Evolutionary conservation across 2,113 vertebrate genomes (phyloP).

Genomic region (Ceyx melanurus): DNA sequence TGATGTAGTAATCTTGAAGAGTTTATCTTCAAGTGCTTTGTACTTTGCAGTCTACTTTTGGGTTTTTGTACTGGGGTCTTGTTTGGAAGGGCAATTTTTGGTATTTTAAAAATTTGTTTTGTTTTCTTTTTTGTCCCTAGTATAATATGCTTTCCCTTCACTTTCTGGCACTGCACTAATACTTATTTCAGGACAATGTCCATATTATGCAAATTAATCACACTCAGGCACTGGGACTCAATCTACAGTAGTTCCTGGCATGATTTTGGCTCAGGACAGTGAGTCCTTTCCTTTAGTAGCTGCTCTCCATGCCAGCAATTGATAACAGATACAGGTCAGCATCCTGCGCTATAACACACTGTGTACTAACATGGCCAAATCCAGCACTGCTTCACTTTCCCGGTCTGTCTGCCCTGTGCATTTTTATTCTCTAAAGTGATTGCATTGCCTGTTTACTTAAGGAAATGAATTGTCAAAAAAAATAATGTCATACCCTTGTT

Average conservation of each 20-base stretch:
- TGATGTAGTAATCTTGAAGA: background rate
- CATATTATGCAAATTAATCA: background rate
- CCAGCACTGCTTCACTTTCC: slow-evolving; percentile 18
- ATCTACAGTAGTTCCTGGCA: background rate
- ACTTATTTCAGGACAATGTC: background rate
- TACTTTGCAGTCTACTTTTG: background rate
- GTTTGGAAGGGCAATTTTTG: background rate
- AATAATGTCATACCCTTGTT: slow-evolving; percentile 21
- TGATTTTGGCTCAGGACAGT: background rate
- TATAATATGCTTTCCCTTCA: background rate
- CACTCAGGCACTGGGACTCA: background rate
- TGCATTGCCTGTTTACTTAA: background rate
- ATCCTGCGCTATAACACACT: background rate
- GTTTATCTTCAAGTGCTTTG: background rate
- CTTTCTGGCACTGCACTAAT: background rate
- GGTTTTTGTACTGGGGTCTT: background rate
- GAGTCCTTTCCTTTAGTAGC: background rate
- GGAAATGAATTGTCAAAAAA: background rate
- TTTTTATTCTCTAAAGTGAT: slow-evolving; percentile 12
- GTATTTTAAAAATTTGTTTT: background rate
- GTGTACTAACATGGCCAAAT: background rate
- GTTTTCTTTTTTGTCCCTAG: background rate
- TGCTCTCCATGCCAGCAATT: background rate
- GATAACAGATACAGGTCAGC: background rate
- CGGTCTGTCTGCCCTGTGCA: background rate